phyloP scores from a whole-genome alignment of 2,797 vertebrate genomes.

The Eremophila alpestris region DNA sequence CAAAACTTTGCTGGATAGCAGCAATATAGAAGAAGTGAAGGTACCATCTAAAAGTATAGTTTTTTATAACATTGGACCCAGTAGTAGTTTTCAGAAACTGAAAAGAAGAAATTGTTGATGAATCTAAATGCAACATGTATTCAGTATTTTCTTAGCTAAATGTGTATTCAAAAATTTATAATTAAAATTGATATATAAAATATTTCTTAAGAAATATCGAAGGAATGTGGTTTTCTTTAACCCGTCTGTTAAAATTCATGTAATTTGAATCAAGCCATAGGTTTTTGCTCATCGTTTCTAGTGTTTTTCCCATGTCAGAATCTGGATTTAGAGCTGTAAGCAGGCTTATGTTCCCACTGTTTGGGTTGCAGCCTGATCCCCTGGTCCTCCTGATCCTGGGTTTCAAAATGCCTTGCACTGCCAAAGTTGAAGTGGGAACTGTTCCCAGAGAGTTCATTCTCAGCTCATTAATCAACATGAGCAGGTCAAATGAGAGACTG shows the following conservation, averaged over 20 bases:
- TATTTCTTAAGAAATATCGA: neutral
- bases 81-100: neutral
- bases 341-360: neutral
- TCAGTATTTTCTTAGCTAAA: neutral
- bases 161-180: neutral
- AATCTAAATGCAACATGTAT: neutral
- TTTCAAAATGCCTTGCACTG: constrained; percentile 29
- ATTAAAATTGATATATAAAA: neutral
- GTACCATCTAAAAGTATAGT: neutral
- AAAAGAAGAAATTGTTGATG: neutral
- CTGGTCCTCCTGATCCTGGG: neutral
- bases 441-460: constrained; percentile 8
- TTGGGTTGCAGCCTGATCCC: constrained; percentile 13
- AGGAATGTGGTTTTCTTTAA: neutral
- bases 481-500: neutral
- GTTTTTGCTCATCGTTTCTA: neutral
- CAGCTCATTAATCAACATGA: constrained; percentile 33
- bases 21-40: neutral
- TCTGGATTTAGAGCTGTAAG: neutral
- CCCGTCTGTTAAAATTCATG: neutral
- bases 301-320: constrained; percentile 19
- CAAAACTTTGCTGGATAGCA: neutral
- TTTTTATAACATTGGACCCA: neutral
- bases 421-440: constrained; percentile 7
- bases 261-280: neutral